phyloP scores from a whole-genome alignment of 2,113 vertebrate genomes.

The Chunga burmeisteri region DNA sequence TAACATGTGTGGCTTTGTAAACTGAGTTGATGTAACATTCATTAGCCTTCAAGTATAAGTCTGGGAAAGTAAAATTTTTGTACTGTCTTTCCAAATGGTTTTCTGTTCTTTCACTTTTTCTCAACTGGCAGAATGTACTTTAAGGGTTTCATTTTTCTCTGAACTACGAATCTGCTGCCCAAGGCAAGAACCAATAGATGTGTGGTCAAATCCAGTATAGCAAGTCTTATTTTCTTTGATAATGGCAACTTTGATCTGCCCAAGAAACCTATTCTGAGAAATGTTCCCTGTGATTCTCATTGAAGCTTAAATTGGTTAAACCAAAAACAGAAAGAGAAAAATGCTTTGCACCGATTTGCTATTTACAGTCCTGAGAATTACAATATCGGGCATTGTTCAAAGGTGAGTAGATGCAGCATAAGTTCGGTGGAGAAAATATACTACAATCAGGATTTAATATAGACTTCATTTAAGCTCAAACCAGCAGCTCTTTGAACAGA shows the following conservation, averaged over 20 bases:
- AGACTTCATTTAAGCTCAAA: not conserved
- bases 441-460: not conserved
- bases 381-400: not conserved
- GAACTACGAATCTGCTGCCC: not conserved
- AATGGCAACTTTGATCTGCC: not conserved
- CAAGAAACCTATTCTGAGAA: not conserved
- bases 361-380: not conserved
- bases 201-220: not conserved
- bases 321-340: not conserved
- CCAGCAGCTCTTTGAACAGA: not conserved
- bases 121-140: not conserved
- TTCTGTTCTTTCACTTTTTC: not conserved
- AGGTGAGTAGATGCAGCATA: not conserved
- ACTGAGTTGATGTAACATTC: not conserved
- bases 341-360: not conserved
- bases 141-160: not conserved
- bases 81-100: not conserved
- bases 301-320: not conserved
- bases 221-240: slow-evolving; percentile 10
- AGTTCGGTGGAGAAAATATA: not conserved
- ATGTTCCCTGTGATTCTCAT: not conserved
- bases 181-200: not conserved
- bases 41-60: not conserved
- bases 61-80: not conserved
- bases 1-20: not conserved